These are phyloP conservation scores for Pygmarrhopalites habei DNA, from an alignment of 1,140 invertebrate genomes.

Conservation along the genomic window DNA sequence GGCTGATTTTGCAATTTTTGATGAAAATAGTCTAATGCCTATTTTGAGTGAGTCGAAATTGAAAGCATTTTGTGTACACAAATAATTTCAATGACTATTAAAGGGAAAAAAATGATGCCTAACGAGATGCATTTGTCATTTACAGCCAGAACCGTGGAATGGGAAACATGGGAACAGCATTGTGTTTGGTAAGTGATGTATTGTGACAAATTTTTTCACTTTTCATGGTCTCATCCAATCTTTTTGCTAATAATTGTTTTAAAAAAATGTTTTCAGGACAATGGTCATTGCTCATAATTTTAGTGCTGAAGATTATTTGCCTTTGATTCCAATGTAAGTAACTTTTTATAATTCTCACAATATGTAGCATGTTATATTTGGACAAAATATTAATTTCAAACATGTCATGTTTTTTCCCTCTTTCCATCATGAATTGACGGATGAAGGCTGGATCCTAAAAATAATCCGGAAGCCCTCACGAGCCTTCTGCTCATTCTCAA, in stretches of 20 bases:
- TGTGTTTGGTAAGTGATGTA: no score
- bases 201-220: no score
- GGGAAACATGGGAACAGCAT: constrained; percentile 95
- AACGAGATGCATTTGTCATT: neutral
- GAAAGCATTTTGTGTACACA: neutral
- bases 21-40: constrained; percentile 48
- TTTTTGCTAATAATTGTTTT: no score
- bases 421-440: no score
- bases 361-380: no score
- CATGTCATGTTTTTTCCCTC: no score
- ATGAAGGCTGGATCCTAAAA: constrained; percentile 76
- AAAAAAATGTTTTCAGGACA: no score
- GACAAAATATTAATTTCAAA: no score
- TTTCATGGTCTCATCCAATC: no score
- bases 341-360: no score
- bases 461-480: constrained; percentile 87
- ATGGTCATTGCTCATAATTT: constrained; percentile 86
- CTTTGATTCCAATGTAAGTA: constrained; percentile 81
- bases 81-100: neutral
- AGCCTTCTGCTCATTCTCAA: constrained; percentile 82
- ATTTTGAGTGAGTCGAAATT: constrained; percentile 48
- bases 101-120: no score
- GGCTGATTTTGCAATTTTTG: constrained; percentile 59
- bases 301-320: constrained; percentile 77
- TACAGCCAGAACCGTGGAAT: constrained; percentile 77